Percentiles rank a stretch among this genome's conserved stretches.
Conservation (phyloP, 2,113 vertebrate species). For the Paramormyrops kingsleyae region DNA sequence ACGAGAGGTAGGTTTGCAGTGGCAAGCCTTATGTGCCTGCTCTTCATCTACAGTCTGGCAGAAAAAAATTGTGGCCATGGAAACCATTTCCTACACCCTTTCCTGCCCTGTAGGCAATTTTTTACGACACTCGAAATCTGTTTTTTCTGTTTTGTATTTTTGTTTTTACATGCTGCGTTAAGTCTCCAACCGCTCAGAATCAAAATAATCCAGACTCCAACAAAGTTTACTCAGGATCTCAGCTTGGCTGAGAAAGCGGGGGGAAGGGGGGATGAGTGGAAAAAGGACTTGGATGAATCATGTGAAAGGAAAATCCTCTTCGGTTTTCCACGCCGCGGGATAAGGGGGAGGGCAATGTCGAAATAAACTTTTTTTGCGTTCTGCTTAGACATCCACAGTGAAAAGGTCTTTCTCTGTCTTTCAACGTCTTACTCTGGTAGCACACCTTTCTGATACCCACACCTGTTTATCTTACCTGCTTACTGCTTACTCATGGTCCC, state of each 20-base stretch:
- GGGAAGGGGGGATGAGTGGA: neutral
- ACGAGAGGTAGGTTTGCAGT: neutral
- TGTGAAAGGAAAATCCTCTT: constrained; percentile 39
- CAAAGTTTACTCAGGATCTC: neutral
- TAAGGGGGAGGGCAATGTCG: neutral
- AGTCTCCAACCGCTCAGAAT: neutral
- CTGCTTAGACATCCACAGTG: neutral
- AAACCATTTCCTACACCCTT: neutral
- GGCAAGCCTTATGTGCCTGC: neutral
- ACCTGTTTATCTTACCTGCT: neutral
- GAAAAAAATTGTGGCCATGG: neutral
- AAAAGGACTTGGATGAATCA: constrained; percentile 36
- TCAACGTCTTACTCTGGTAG: neutral
- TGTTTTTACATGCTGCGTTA: neutral
- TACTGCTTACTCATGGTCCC: neutral
- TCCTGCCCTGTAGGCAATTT: neutral
- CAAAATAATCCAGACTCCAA: neutral
- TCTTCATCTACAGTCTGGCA: neutral
- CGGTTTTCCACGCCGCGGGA: neutral
- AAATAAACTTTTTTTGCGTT: neutral
- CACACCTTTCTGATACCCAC: neutral
- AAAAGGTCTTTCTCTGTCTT: neutral
- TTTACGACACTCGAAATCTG: neutral
- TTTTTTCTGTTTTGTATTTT: neutral
- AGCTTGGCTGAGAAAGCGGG: neutral